Base-by-base conservation (phyloP, 2,797 vertebrate genomes). In the Triplophysa yarkandensis region DNA sequence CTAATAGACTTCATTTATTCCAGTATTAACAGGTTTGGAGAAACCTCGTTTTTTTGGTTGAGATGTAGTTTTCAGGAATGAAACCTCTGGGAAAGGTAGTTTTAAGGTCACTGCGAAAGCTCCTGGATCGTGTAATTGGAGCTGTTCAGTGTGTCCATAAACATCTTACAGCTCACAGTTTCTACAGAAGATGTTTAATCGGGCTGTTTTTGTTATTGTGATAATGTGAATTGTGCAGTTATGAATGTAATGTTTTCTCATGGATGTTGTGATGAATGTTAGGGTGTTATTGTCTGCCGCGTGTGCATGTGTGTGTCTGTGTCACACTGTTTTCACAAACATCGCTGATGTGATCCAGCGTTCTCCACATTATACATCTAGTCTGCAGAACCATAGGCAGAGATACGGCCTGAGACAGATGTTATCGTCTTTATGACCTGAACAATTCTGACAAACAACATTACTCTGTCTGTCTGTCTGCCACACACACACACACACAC, bases 381-480 rank as follows among this genome's bases (percentile, higher is more conserved):
- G 83, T 81, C 81, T 79, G 78, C 75, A 58, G 61, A 61, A 73
- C 72, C 23, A 61, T 58, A 55, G 73, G 72, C 60, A 66, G 77
- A 65, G 30, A 16, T 46, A 62, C n/a, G 30, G 50, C 34, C 39
- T 6, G 4, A 41, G 52, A 44, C 43, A 66, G 52, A 71, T 72
- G 67, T 23, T 67, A 69, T 73, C 48, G 77, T 78, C 77, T 65
- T 67, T 78, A 34, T 71, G 82, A 86, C 84, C 85, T 85, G 68
- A 80, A 55, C 25, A 21, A 69, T 69, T 68, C 72, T 52, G 64
- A 77, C 43, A 25, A 43, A 70, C 52, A 58, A 54, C 16, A 32
- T 67, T 77, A 34, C 30, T 75, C 71, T 46, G 25, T 61, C 27
- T 14, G 48, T 34, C 3, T 74, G 2, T 1, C 57, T 83, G 54